A percentile compares a stretch with the other conserved stretches of the same genome.
These are phyloP conservation scores for Gavia stellata DNA, from an alignment of 2,113 vertebrate genomes.

Conservation along the genomic window DNA sequence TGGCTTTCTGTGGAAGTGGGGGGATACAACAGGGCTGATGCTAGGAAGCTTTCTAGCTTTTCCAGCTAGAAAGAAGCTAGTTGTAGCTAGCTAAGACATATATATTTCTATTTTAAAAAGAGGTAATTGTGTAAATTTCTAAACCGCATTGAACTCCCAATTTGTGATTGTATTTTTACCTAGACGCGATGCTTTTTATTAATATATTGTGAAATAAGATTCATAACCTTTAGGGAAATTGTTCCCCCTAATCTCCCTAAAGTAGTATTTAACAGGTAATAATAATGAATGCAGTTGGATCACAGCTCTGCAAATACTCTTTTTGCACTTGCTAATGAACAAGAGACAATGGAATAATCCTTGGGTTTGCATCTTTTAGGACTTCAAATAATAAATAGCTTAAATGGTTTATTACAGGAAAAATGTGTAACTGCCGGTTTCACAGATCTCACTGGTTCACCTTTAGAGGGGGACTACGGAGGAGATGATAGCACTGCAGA, in stretches of 20 bases:
- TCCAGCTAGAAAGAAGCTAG: background rate
- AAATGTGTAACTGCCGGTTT: background rate
- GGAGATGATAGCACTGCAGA: background rate
- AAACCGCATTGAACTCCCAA: background rate
- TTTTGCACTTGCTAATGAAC: background rate
- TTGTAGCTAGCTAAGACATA: background rate
- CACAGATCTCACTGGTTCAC: background rate
- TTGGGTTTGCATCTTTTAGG: background rate
- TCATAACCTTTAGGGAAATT: slow-evolving; percentile 17
- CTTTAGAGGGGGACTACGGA: background rate
- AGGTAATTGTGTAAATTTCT: background rate
- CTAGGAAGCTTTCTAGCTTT: background rate
- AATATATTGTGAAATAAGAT: slow-evolving; percentile 16
- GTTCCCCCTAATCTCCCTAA: background rate
- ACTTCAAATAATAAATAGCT: background rate
- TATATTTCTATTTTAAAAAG: background rate
- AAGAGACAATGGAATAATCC: background rate
- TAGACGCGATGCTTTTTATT: background rate
- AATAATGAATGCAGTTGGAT: background rate
- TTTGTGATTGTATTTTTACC: background rate
- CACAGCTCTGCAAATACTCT: background rate
- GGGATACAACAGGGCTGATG: background rate
- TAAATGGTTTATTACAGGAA: background rate
- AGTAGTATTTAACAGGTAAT: slow-evolving; percentile 5
- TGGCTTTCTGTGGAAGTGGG: fast-evolving